Percentiles rank a stretch among this genome's conserved stretches.
phyloP scores from a whole-genome alignment of 2,797 vertebrate genomes.

The Otolemur crassicaudatus region DNA sequence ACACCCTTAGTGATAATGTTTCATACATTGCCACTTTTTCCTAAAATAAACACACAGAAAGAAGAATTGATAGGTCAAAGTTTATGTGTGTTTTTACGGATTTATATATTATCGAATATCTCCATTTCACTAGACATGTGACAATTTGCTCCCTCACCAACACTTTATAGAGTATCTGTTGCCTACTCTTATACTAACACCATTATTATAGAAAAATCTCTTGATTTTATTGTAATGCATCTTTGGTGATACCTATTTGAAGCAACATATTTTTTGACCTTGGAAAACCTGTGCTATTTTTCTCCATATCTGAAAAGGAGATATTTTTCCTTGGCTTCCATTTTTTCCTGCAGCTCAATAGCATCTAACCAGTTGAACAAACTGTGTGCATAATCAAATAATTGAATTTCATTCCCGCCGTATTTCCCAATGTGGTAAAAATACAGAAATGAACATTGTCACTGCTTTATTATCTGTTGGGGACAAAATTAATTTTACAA shows the following conservation, averaged over 20 bases:
- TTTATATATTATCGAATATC: neutral
- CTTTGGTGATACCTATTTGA: neutral
- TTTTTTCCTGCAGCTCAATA: neutral
- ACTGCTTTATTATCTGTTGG: neutral
- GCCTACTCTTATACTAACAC: neutral
- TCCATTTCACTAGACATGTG: neutral
- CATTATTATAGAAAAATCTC: neutral
- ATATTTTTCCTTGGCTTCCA: neutral
- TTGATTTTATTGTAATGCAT: neutral
- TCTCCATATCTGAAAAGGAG: neutral
- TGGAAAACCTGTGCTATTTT: neutral
- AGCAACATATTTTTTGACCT: neutral
- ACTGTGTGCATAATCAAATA: constrained; percentile 17
- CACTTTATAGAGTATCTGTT: neutral
- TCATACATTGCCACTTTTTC: neutral
- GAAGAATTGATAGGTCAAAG: neutral
- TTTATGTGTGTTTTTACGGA: neutral
- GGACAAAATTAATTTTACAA: constrained; percentile 4
- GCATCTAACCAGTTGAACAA: neutral
- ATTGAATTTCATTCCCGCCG: neutral
- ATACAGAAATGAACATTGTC: neutral
- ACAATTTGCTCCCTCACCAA: neutral
- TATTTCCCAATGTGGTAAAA: neutral
- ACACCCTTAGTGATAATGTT: neutral
- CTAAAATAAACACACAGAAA: neutral